Conservation (phyloP, 2,888 invertebrate species). For the Bombyx huttoni region DNA sequence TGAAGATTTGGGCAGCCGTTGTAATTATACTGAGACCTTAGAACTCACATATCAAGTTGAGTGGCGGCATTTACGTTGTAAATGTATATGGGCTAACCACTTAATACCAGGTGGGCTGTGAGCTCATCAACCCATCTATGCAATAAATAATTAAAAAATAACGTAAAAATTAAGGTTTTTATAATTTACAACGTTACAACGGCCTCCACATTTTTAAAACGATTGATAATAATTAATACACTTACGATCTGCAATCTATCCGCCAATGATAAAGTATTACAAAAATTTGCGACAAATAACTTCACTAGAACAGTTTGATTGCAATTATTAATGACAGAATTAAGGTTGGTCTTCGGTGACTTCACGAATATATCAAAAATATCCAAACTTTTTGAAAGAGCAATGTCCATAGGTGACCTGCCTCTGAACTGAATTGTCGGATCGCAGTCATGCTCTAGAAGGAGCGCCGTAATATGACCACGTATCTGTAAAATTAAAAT, state of each 20-base stretch:
- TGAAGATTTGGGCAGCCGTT: too few relatives aligned
- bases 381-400: slow-evolving; percentile 26
- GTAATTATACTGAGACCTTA: too few relatives aligned
- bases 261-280: slow-evolving; percentile 20
- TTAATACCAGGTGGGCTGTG: too few relatives aligned
- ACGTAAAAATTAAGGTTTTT: too few relatives aligned
- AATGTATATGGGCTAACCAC: too few relatives aligned
- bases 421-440: slow-evolving; percentile 34
- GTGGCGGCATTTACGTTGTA: too few relatives aligned
- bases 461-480: slow-evolving; percentile 26
- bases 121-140: too few relatives aligned
- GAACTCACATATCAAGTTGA: too few relatives aligned
- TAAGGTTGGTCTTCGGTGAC: slow-evolving; percentile 33
- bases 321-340: slow-evolving; percentile 35
- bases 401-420: slow-evolving; percentile 35
- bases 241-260: slow-evolving; percentile 37
- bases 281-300: slow-evolving; percentile 37
- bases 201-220: background rate
- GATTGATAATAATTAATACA: slow-evolving; percentile 1
- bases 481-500: slow-evolving; percentile 26
- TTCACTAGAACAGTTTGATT: slow-evolving; percentile 46
- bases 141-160: too few relatives aligned
- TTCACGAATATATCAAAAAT: slow-evolving; percentile 38
- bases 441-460: slow-evolving; percentile 37
- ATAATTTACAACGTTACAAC: too few relatives aligned